A percentile compares a stretch with the other conserved stretches of the same genome.
phyloP scores from a whole-genome alignment of 2,113 vertebrate genomes.

The Anhinga rufa region DNA sequence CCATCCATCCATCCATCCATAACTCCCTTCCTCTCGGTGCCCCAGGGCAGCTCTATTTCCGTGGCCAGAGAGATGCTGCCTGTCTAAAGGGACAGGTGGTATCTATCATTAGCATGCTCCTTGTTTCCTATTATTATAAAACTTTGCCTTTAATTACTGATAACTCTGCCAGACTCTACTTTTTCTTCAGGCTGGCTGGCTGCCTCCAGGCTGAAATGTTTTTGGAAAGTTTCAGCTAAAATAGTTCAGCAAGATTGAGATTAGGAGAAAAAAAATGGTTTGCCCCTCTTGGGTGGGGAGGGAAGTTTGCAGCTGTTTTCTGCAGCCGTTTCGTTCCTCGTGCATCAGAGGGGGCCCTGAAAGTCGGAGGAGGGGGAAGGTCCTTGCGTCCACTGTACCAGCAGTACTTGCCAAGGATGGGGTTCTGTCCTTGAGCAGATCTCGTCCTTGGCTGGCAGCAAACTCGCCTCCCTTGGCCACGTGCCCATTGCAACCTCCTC shows the following conservation, averaged over 20 bases:
- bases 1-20: neutral
- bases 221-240: conserved; percentile 14
- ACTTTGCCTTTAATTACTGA: neutral
- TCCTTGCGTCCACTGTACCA: neutral
- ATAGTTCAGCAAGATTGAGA: neutral
- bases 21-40: neutral
- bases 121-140: neutral
- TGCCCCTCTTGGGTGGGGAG: neutral
- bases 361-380: neutral
- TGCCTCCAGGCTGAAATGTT: neutral
- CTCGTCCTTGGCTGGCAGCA: neutral
- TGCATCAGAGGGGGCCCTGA: neutral
- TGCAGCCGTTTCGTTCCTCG: neutral
- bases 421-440: neutral
- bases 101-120: neutral
- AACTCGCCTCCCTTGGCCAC: neutral
- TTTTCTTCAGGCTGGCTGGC: neutral
- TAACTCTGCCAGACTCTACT: neutral
- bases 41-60: neutral
- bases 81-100: neutral
- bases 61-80: neutral
- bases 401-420: neutral
- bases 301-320: neutral
- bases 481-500: neutral
- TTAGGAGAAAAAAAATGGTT: neutral